Conservation (phyloP, 2,113 vertebrate species). For the Takifugu flavidus region DNA sequence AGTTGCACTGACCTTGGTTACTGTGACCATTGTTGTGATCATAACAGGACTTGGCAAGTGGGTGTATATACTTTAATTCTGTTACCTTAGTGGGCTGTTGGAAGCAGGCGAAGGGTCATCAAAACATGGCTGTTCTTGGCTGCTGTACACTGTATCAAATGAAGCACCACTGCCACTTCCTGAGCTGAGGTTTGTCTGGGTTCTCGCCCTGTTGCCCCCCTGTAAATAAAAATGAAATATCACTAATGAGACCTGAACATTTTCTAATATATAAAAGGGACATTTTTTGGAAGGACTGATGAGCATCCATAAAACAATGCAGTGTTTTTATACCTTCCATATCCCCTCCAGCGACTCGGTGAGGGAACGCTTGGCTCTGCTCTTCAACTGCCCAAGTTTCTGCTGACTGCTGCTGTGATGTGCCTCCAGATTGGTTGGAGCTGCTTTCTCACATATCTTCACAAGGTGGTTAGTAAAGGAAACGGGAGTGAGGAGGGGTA, state of each 20-base stretch:
- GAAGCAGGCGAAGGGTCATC: constrained; percentile 48
- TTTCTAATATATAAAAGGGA: too few relatives aligned
- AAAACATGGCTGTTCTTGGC: constrained; percentile 44
- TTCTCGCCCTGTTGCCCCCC: constrained; percentile 82
- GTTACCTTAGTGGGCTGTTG: constrained; percentile 68
- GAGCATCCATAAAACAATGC: too few relatives aligned
- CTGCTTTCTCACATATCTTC: constrained; percentile 50
- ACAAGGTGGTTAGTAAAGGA: background rate
- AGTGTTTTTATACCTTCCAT: constrained; percentile 70
- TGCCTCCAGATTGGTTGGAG: constrained; percentile 60
- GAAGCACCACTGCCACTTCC: constrained; percentile 72
- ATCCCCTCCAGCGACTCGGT: constrained; percentile 93
- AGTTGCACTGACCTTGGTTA: too few relatives aligned
- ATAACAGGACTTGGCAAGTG: background rate
- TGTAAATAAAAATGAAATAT: constrained; percentile 46
- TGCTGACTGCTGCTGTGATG: constrained; percentile 81
- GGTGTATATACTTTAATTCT: constrained; percentile 3
- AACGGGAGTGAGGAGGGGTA: too few relatives aligned
- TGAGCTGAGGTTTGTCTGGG: constrained; percentile 73
- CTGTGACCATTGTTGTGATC: too few relatives aligned
- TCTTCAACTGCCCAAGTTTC: constrained; percentile 88
- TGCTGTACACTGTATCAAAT: constrained; percentile 66
- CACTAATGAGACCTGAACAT: background rate
- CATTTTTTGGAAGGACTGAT: too few relatives aligned
- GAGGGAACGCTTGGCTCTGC: constrained; percentile 88